Conservation (phyloP, 2,113 vertebrate species). For the Oxyruncus cristatus region DNA sequence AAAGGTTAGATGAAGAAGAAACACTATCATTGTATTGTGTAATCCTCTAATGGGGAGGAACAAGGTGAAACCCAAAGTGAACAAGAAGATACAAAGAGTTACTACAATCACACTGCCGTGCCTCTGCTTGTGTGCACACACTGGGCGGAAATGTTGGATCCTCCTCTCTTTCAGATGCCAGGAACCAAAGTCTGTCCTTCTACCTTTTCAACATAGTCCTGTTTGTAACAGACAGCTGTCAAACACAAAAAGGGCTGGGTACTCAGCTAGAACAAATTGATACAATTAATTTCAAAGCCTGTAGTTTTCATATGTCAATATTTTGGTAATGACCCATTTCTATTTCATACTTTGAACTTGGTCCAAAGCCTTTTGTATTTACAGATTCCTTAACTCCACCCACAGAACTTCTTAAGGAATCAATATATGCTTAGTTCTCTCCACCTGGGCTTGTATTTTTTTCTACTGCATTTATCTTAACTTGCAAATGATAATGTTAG, state of each 20-base stretch:
- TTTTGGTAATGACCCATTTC: not conserved
- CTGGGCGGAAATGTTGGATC: accelerated
- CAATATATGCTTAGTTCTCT: not conserved
- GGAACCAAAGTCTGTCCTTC: not conserved
- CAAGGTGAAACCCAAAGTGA: not conserved
- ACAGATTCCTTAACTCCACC: not conserved
- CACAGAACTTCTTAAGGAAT: not conserved
- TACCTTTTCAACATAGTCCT: not conserved
- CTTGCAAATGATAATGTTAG: not conserved
- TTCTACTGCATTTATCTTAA: not conserved
- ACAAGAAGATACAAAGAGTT: not conserved
- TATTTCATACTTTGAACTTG: not conserved
- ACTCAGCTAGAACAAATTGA: not conserved
- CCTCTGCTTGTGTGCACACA: not conserved
- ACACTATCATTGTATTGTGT: not conserved
- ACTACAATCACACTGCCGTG: not conserved
- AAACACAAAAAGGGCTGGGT: not conserved
- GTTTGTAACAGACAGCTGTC: not conserved
- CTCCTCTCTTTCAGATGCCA: not conserved
- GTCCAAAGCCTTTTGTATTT: not conserved
- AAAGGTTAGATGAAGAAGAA: not conserved
- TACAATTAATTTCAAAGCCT: not conserved
- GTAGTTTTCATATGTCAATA: not conserved
- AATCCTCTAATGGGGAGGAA: not conserved
- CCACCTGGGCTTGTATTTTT: not conserved